Percentiles rank a stretch among this genome's conserved stretches.
phyloP scores from a whole-genome alignment of 2,113 vertebrate species.

The Neotragus moschatus region DNA sequence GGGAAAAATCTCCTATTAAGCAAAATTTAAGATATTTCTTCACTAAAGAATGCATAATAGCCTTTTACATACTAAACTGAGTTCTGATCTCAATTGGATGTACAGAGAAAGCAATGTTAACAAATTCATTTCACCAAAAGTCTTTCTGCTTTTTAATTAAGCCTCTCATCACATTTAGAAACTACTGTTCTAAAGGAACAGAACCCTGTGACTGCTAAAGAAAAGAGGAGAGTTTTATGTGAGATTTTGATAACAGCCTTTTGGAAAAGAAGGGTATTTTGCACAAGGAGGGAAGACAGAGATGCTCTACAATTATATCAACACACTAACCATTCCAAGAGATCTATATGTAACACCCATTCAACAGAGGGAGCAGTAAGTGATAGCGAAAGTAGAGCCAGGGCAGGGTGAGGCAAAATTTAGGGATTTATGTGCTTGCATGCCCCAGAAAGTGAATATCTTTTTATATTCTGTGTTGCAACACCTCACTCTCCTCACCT shows the following conservation, averaged over 20 bases:
- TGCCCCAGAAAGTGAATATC: fast-evolving
- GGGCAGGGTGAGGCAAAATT: background rate
- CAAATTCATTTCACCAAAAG: background rate
- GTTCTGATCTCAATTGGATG: background rate
- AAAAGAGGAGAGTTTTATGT: background rate
- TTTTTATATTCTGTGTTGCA: background rate
- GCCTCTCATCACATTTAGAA: background rate
- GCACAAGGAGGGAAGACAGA: background rate
- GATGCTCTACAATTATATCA: background rate
- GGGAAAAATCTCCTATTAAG: background rate
- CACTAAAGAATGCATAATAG: background rate
- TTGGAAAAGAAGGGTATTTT: background rate
- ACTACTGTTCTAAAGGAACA: background rate
- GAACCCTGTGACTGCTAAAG: background rate
- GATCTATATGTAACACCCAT: background rate
- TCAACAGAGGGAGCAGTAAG: background rate
- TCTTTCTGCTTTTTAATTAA: background rate
- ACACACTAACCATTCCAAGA: background rate
- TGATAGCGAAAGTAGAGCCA: background rate
- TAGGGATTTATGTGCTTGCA: background rate
- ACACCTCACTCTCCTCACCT: background rate
- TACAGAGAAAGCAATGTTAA: background rate
- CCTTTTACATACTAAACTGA: background rate
- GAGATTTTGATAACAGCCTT: background rate
- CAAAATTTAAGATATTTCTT: background rate